Evolutionary conservation across 2,888 invertebrate species (phyloP), one percentile per base, ranked within the genome.

Genomic region (Epistrophe eligans): DNA sequence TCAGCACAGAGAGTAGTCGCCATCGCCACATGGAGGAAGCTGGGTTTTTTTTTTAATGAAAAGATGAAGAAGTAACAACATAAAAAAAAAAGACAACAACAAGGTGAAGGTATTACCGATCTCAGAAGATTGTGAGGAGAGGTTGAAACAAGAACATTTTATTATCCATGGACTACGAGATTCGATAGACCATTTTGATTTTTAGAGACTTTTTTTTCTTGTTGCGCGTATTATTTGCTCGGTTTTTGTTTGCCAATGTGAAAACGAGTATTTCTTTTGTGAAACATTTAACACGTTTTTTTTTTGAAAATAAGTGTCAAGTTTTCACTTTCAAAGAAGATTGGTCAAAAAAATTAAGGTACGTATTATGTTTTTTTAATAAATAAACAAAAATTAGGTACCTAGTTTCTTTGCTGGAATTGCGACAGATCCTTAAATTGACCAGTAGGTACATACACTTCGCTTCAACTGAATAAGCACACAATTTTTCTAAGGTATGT

Each of bases 41-140:
- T 35, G 48, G 48, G 19, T 79, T 48, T 52, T 11, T 79, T 48
- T 52, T 11, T 64, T 45, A 50, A 50, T 32, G 57, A 45, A 48
- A 77, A 67, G 48, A 66, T 66, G 32, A 67, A 64, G 48, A 43
- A 60, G 40, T 24, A 72, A 17, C 3, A 60, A 45, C 28, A 35
- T 40, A 40, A 80, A 38, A 57, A 67, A 40, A 17, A 64, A 24
- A 71, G n/a, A 35, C 32, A 66, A 58, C 82, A 73, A 77, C 67
- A 79, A 84, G 77, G 71, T 67, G 76, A 76, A 52, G 73, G 70
- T 55, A 73, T 67, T 58, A 60, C 55, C 40, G 70, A 58, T 71
- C 43, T 38, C 13, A 40, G 5, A 60, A 52, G 64, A 70, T 70
- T 66, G 57, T 43, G 45, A 72, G 17, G 72, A 45, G 84, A 76